Evolutionary conservation across 1,140 invertebrate genomes (phyloP).

Genomic region (Caenorhabditis inopinata): DNA sequence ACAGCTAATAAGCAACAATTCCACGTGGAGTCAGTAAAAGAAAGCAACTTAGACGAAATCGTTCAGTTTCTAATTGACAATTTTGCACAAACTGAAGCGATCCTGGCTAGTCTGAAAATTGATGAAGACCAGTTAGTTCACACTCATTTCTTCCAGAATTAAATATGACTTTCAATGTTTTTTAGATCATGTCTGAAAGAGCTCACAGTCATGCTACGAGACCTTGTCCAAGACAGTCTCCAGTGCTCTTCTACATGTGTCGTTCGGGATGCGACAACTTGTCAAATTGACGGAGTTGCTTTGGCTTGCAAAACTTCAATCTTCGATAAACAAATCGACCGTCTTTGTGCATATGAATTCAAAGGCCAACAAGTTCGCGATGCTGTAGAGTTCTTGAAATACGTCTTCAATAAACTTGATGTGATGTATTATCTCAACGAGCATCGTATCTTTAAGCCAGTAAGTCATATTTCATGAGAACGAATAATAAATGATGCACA

Average conservation of each 20-base stretch:
- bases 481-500: neutral
- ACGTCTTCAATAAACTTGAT: constrained; percentile 42
- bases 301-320: constrained; percentile 31
- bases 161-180: neutral
- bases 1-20: constrained; percentile 11
- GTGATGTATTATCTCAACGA: constrained; percentile 39
- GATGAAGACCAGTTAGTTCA: constrained; percentile 11
- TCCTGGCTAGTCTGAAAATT: constrained; percentile 25
- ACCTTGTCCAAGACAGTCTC: constrained; percentile 39
- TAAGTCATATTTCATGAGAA: neutral
- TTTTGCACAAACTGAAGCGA: constrained; percentile 24
- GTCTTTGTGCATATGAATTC: constrained; percentile 40
- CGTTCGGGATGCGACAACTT: neutral
- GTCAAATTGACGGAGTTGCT: constrained; percentile 20
- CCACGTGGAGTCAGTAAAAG: neutral
- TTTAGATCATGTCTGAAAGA: constrained; percentile 1
- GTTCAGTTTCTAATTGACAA: constrained; percentile 37
- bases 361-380: constrained; percentile 22
- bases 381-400: constrained; percentile 37
- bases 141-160: neutral
- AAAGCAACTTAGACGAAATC: constrained; percentile 21
- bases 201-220: constrained; percentile 17
- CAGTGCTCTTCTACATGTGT: constrained; percentile 21
- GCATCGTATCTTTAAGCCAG: constrained; percentile 24
- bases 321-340: constrained; percentile 46